Conservation (phyloP, 1,140 invertebrate genomes). For the Scaptomyza graminum region DNA sequence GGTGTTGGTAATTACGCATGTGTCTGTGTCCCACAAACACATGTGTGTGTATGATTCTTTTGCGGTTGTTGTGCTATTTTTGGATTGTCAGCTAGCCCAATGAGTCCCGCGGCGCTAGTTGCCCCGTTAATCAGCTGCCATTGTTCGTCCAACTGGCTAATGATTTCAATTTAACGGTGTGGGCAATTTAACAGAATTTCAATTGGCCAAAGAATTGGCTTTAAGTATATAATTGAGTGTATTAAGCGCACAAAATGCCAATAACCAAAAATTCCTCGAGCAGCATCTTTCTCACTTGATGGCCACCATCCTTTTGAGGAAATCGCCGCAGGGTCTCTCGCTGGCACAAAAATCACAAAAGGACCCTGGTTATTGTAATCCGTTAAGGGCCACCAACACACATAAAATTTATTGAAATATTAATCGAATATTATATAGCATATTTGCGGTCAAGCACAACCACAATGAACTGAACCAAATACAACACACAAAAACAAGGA, state of each 20-base stretch:
- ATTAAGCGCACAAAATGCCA: conserved; percentile 16
- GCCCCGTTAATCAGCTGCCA: conserved; percentile 52
- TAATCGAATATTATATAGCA: conserved; percentile 77
- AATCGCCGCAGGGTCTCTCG: not conserved
- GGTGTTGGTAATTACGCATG: conserved; percentile 58
- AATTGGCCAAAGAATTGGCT: conserved; percentile 28
- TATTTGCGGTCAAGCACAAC: conserved; percentile 37
- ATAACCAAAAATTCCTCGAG: conserved; percentile 12
- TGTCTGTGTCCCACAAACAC: conserved; percentile 13
- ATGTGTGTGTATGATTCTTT: conserved; percentile 8
- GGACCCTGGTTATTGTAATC: conserved; percentile 67
- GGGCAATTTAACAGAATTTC: not conserved
- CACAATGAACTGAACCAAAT: conserved; percentile 31
- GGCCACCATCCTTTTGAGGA: conserved; percentile 36
- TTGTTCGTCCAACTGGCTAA: conserved; percentile 55
- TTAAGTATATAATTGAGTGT: conserved; percentile 58
- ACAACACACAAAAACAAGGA: conserved; percentile 29
- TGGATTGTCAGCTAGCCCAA: conserved; percentile 31
- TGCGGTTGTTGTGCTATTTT: conserved; percentile 52
- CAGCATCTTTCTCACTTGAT: conserved; percentile 33
- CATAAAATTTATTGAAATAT: conserved; percentile 78
- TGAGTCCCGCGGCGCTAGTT: conserved; percentile 28
- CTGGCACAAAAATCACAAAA: conserved; percentile 43
- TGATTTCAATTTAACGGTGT: conserved; percentile 54
- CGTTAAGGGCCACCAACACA: conserved; percentile 47